These are phyloP conservation scores for Actinia equina DNA, from an alignment of 64 coral and sea anemone genomes.

Conservation along the genomic window DNA sequence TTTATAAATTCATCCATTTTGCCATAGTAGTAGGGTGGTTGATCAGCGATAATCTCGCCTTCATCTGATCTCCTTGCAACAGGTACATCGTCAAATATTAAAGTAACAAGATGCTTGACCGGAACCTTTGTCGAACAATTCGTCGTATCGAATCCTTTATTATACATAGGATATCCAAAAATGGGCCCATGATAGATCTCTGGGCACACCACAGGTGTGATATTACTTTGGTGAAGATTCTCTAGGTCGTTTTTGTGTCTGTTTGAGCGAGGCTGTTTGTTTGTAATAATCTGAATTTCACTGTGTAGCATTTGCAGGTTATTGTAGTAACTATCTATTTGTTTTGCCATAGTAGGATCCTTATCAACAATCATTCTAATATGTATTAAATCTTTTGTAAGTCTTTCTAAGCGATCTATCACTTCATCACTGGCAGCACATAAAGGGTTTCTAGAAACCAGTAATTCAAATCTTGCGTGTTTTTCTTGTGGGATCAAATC, in stretches of 20 bases:
- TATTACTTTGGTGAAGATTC: conserved; percentile 9
- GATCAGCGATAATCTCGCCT: conserved; percentile 13
- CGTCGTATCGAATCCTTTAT: conserved; percentile 69
- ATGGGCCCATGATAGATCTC: conserved; percentile 76
- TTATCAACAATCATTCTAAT: conserved; percentile 69
- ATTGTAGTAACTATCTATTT: conserved; percentile 75
- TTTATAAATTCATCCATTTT: conserved; percentile 27
- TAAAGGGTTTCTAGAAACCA: conserved; percentile 50
- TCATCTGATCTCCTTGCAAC: conserved; percentile 4
- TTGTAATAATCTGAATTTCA: conserved; percentile 83
- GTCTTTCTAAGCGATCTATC: conserved; percentile 38
- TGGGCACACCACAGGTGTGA: conserved; percentile 57
- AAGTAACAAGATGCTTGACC: conserved; percentile 57
- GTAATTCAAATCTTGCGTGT: neutral
- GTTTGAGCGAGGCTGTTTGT: neutral
- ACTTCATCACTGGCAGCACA: conserved; percentile 50
- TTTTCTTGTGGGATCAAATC: neutral
- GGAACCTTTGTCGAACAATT: conserved; percentile 42
- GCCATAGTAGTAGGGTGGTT: neutral
- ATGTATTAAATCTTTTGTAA: conserved; percentile 64
- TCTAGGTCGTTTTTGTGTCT: conserved; percentile 9
- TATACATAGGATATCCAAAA: conserved; percentile 86
- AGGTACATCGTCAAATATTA: conserved; percentile 78
- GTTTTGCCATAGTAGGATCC: conserved; percentile 63
- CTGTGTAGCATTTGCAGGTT: conserved; percentile 75